Conservation (phyloP, 2,888 invertebrate genomes). For the Dolichomitus sp. region DNA sequence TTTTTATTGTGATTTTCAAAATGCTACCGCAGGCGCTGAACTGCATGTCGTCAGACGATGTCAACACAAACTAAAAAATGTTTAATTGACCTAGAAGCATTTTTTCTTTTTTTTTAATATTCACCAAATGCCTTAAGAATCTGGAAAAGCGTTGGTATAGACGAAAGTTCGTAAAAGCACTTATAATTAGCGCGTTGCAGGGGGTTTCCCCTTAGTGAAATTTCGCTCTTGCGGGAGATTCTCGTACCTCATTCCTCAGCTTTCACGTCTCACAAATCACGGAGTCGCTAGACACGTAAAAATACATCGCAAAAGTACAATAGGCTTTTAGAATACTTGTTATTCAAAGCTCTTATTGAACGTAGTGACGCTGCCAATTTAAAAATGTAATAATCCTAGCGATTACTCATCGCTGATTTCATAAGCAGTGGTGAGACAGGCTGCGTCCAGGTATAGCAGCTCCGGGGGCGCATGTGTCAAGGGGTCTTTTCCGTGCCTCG, state of each 20-base stretch:
- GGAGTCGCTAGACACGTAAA: background rate
- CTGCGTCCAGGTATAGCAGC: background rate
- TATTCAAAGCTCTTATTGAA: background rate
- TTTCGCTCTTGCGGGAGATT: background rate
- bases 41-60: too few species aligned
- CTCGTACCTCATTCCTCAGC: background rate
- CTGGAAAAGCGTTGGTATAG: too few species aligned
- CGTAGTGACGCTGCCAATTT: background rate
- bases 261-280: constrained; percentile 6
- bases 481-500: constrained; percentile 15
- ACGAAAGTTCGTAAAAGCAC: too few species aligned
- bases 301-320: background rate
- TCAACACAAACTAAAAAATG: too few species aligned
- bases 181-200: too few species aligned
- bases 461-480: constrained; percentile 47
- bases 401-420: constrained; percentile 49
- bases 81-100: too few species aligned
- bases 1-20: too few species aligned
- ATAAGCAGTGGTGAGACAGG: background rate
- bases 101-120: too few species aligned
- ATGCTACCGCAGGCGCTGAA: too few species aligned
- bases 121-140: too few species aligned
- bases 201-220: background rate
- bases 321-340: background rate
- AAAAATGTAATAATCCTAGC: constrained; percentile 34